Evolutionary conservation across 2,797 vertebrate species (phyloP), one percentile per base, ranked within the genome.

Genomic region (Paratrypauchen microcephalus): DNA sequence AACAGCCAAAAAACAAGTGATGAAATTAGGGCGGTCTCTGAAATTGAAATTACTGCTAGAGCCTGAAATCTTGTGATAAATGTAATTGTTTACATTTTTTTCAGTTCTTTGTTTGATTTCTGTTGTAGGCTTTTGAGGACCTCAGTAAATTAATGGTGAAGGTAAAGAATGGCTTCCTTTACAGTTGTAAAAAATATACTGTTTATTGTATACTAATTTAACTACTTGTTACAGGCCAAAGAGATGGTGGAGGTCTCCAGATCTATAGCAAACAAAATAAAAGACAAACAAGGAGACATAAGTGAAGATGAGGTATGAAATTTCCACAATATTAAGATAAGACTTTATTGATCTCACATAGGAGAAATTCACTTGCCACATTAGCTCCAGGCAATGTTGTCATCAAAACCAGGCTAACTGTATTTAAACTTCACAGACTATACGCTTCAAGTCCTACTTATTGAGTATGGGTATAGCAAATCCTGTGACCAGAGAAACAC

Each of bases 241-340:
- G 97, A 99, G 92, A 99, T 99, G 98, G 98, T 99, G 81, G 98
- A 99, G 73, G 86, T 99, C 74, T 98, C 98, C 57, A 97, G 93
- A 89, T 99, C 96, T 67, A 99, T 99, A 75, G 98, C 97, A 73
- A 98, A 93, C 89, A 99, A 99, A 90, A 99, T 99, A 81, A 99
- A 97, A 94, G 98, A 99, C 78, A 99, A 99, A 78, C 97, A 99
- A 84, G 98, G 98, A 65, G 95, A 98, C 82, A 97, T 99, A 88
- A 95, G 96, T 70, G 98, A 99, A 88, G 98, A 99, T 84, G 98
- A 99, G 95, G 98, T 99, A 86, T 89, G 76, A 72, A 32, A 23
- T 26, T 57, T 57, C 24, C 15, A 28, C 13, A 18, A 57, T 24
- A 57, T n/a, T n/a, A n/a, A n/a, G n/a, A n/a, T n/a, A n/a, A n/a